Evolutionary conservation across 1,140 invertebrate species (phyloP).

Genomic region (Popillia japonica): DNA sequence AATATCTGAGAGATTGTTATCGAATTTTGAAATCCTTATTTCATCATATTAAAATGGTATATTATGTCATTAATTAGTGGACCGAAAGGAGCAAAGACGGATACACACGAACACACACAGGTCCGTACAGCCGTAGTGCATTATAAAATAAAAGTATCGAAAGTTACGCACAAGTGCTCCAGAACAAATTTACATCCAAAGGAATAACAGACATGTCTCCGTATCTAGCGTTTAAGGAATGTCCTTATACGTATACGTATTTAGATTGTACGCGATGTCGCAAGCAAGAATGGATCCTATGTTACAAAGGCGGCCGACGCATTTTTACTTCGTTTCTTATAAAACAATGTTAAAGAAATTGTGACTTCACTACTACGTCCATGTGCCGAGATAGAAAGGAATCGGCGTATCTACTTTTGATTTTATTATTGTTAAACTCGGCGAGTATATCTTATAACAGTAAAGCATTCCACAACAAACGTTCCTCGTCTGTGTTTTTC

Average conservation of each 20-base stretch:
- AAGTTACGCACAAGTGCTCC: constrained; percentile 50
- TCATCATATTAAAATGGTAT: neutral
- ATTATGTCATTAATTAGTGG: constrained; percentile 38
- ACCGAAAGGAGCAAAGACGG: constrained; percentile 31
- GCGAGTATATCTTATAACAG: constrained; percentile 1
- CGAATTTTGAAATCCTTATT: constrained; percentile 34
- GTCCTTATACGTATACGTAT: constrained; percentile 59
- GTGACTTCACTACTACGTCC: constrained; percentile 24
- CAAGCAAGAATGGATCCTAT: constrained; percentile 56
- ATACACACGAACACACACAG: neutral
- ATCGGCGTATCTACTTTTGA: constrained; percentile 35
- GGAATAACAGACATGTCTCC: constrained; percentile 57
- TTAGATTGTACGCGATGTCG: constrained; percentile 55
- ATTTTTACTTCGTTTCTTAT: constrained; percentile 56
- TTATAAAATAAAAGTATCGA: constrained; percentile 46
- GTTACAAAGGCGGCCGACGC: constrained; percentile 56
- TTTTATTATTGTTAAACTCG: constrained; percentile 37
- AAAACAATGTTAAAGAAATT: constrained; percentile 56
- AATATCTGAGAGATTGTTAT: constrained; percentile 37
- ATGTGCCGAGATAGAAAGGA: constrained; percentile 24
- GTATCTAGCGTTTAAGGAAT: constrained; percentile 58
- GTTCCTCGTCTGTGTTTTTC: constrained; percentile 24
- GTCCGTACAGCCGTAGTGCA: neutral
- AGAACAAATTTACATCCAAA: constrained; percentile 59
- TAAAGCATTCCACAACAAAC: constrained; percentile 34